A percentile compares a stretch with the other conserved stretches of the same genome.
These are phyloP conservation scores for Capreolus pygargus DNA, from an alignment of 2,113 vertebrate genomes.

Conservation along the genomic window DNA sequence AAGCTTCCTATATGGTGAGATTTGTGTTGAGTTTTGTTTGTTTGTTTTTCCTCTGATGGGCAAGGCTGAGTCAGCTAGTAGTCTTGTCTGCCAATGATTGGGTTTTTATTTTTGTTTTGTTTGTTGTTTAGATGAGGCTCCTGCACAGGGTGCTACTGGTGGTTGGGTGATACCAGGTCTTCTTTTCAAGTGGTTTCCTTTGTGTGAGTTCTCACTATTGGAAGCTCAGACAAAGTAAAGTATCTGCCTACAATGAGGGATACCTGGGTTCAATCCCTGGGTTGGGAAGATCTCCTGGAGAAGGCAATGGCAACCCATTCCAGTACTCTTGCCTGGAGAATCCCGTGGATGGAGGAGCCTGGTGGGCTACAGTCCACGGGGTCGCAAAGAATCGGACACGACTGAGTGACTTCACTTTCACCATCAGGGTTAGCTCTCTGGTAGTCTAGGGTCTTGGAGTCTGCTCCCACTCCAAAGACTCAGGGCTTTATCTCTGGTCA, in stretches of 20 bases:
- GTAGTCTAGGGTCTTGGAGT: too few relatives aligned
- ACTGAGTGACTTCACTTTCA: too few relatives aligned
- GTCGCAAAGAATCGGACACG: fast-evolving
- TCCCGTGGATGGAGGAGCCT: too few relatives aligned
- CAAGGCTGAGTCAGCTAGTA: not conserved
- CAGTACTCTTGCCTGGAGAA: too few relatives aligned
- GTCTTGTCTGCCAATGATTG: not conserved
- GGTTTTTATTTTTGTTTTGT: not conserved
- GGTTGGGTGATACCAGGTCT: not conserved
- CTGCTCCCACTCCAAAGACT: too few relatives aligned
- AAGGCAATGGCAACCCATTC: not conserved
- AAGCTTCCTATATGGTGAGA: too few relatives aligned
- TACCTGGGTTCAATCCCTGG: not conserved
- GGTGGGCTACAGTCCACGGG: too few relatives aligned
- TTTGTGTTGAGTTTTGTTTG: too few relatives aligned
- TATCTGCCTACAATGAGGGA: fast-evolving
- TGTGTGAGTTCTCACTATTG: not conserved
- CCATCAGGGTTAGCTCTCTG: too few relatives aligned
- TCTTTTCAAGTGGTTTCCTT: not conserved
- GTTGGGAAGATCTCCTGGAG: not conserved
- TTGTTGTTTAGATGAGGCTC: not conserved
- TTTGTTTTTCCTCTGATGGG: too few relatives aligned
- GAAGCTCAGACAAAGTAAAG: not conserved
- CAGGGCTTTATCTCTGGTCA: too few relatives aligned
- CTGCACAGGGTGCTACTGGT: not conserved